Percentiles rank a stretch among this genome's conserved stretches.
Evolutionary conservation across 2,888 invertebrate species (phyloP).

Genomic region (Rhagophthalmus giganteus): DNA sequence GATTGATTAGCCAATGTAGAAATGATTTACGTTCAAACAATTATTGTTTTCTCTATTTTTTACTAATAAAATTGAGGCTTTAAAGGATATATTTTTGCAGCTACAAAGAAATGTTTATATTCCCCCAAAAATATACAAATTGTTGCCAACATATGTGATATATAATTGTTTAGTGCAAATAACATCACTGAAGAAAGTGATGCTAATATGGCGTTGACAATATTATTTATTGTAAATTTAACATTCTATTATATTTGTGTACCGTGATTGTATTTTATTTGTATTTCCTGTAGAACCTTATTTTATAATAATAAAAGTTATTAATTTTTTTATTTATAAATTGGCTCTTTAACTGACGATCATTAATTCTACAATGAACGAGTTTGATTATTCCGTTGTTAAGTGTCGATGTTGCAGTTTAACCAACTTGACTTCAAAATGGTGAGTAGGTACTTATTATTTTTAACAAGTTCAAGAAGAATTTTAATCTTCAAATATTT

Average conservation of each 20-base stretch:
- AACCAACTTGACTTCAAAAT: no score
- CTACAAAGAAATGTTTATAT: conserved; percentile 2
- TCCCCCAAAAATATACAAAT: conserved; percentile 26
- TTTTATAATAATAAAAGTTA: conserved; percentile 29
- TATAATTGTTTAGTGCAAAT: conserved; percentile 41
- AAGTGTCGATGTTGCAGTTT: no score
- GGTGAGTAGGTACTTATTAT: no score
- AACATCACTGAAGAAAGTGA: conserved; percentile 41
- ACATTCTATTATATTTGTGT: conserved; percentile 36
- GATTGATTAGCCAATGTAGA: no score
- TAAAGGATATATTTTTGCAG: conserved; percentile 4
- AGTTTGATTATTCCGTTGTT: no score
- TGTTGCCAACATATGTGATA: conserved; percentile 54
- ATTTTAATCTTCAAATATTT: no score
- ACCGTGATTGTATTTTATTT: conserved; percentile 31
- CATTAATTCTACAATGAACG: no score
- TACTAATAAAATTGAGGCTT: neutral
- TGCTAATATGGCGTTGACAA: conserved; percentile 42
- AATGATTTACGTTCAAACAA: no score
- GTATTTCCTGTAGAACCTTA: conserved; percentile 23
- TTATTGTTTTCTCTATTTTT: no score
- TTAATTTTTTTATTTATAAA: conserved; percentile 15
- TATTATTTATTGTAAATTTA: conserved; percentile 49
- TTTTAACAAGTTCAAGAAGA: no score
- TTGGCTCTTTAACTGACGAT: no score